Conservation (phyloP, 2,888 invertebrate genomes). For the Prostheceraeus crozeri region DNA sequence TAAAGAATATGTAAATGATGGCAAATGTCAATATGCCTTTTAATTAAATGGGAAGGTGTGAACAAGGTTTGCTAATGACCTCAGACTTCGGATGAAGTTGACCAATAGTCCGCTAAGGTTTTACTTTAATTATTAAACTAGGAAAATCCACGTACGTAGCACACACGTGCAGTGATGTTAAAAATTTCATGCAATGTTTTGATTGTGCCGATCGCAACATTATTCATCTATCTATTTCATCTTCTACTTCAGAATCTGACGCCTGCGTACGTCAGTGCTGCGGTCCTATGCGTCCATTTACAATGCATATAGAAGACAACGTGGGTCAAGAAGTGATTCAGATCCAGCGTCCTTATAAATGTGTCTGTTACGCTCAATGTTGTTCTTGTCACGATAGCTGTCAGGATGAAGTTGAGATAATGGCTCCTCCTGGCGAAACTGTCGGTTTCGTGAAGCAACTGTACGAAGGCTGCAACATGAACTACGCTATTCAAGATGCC, state of each 20-base stretch:
- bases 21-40: too few relatives aligned
- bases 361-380: conserved; percentile 77
- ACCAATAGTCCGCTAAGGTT: too few relatives aligned
- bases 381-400: conserved; percentile 51
- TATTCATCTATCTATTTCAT: too few relatives aligned
- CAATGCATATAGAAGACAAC: conserved; percentile 77
- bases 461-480: conserved; percentile 58
- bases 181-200: too few relatives aligned
- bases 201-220: too few relatives aligned
- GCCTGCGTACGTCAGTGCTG: conserved; percentile 76
- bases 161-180: too few relatives aligned
- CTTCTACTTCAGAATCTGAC: conserved; percentile 64
- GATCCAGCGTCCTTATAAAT: conserved; percentile 71
- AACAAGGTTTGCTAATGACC: too few relatives aligned
- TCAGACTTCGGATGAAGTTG: too few relatives aligned
- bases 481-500: conserved; percentile 68
- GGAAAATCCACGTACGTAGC: too few relatives aligned
- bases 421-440: conserved; percentile 38
- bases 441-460: conserved; percentile 40
- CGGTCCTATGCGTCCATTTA: conserved; percentile 73
- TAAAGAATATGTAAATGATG: too few relatives aligned
- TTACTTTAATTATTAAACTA: too few relatives aligned
- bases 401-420: conserved; percentile 39
- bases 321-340: conserved; percentile 76
- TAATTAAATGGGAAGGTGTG: too few relatives aligned